Evolutionary conservation across 1,140 invertebrate species (phyloP), one percentile per base, ranked within the genome.

Genomic region (Procambarus clarkii): DNA sequence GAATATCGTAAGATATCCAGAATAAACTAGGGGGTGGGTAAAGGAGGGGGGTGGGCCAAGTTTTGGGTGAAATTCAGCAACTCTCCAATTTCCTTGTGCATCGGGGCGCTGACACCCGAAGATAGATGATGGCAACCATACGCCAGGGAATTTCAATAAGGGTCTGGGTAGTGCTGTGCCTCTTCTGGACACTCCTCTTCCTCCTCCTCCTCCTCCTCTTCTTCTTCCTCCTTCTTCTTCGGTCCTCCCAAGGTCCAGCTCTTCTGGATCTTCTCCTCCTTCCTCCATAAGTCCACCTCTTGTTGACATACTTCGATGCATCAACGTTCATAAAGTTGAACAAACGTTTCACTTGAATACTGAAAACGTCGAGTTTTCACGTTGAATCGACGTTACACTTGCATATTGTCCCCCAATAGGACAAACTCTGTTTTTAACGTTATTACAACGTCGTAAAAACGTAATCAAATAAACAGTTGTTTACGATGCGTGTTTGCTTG

Each of bases 31-130:
- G 50, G 80, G 34, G 34, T 34, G 34, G 34, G 34, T 34, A 34
- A 34, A 34, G 34, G 34, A 34, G 34, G 50, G 5, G 50, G 13
- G 50, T 8, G 50, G 69, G 85, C 3, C 21, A n/a, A 54, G 44
- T 13, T 77, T 76, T 54, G 76, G 85, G 76, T 74, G 78, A 86
- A 86, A 86, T 86, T 86, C 85, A 86, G 85, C 85, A 86, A 77
- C 85, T 86, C 85, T 86, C 85, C 85, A 86, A 86, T 86, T 86
- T 86, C 85, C 85, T 86, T 76, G 60, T 76, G 85, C 85, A 77
- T 21, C 45, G 45, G 82, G 76, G 85, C 85, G 85, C 74, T 86
- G 85, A 86, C 85, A 86, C 85, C 50, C 48, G 48, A 86, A 86
- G 85, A 86, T 86, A 78, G 85, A 86, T 86, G 85, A 78, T 76